These are phyloP conservation scores for Dryococelus australis DNA, from an alignment of 2,888 invertebrate species.

Conservation along the genomic window DNA sequence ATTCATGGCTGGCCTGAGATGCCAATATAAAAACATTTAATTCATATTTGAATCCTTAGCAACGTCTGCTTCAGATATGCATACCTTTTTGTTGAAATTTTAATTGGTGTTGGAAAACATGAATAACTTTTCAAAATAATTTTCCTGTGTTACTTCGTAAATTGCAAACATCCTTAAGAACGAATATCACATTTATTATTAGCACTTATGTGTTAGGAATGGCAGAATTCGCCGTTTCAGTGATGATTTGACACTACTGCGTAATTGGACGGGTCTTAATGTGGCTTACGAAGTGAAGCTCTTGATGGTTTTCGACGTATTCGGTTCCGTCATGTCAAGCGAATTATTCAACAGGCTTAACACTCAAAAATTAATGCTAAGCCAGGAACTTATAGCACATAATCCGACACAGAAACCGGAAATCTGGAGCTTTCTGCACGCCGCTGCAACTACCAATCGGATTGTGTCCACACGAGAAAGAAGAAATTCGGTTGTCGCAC, in stretches of 20 bases:
- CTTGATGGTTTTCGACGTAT: neutral
- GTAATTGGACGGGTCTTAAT: slow-evolving; percentile 9
- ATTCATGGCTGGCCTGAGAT: too few species aligned
- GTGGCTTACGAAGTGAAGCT: neutral
- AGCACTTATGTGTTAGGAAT: too few species aligned
- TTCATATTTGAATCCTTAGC: too few species aligned
- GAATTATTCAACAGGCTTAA: neutral
- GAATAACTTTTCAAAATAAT: too few species aligned
- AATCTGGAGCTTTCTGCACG: neutral
- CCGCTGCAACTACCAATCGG: neutral
- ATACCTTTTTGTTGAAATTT: too few species aligned
- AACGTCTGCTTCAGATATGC: too few species aligned
- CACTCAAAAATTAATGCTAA: slow-evolving; percentile 21
- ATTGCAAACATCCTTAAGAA: too few species aligned
- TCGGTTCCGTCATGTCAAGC: neutral
- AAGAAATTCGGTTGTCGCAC: neutral
- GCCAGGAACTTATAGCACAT: neutral
- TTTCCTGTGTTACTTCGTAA: too few species aligned
- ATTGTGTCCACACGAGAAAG: neutral
- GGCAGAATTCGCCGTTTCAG: neutral
- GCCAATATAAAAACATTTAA: too few species aligned
- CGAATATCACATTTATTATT: too few species aligned
- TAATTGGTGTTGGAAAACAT: too few species aligned
- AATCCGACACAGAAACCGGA: slow-evolving; percentile 25
- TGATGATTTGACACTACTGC: neutral